Base-by-base conservation (phyloP, 2,888 invertebrate species). In the Odontomyia ornata region DNA sequence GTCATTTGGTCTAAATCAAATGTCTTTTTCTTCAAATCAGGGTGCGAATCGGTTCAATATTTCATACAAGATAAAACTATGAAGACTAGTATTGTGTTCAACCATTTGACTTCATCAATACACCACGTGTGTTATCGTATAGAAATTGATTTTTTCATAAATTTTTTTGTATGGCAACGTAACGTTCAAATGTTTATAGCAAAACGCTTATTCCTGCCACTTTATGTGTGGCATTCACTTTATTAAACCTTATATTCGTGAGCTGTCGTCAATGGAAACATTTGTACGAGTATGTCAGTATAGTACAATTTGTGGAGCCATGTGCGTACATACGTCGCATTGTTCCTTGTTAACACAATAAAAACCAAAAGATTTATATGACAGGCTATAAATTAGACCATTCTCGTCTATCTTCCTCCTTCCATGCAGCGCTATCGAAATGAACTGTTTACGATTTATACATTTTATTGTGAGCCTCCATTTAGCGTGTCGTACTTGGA, bases 301-400 rank as follows among this genome's bases (percentile, higher is more conserved):
- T 71, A 47, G 71, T 27, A 18, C 18, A 62, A 76, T 67, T 67
- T 43, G 25, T 65, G 64, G 9, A 36, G 64, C 52, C 43, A 23
- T 69, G 79, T 47, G 72, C 72, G 57, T 76, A 77, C 36, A 72
- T 76, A 57, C n/a, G n/a, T 76, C 43, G 76, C 62, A 62, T 30
- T 30, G 76, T 30, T 76, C 77, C 76, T 79, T 77, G 79, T 79
- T 79, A 77, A 73, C 75, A 77, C 75, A 75, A 77, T 75, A 77
- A 77, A 77, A 77, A 77, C 75, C 28, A 62, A 77, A 84, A 84
- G 84, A 84, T 84, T 84, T 84, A 84, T 84, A 84, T 84, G 84
- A 84, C 84, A 84, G 84, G 84, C 83, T 83, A 84, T 84, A 84
- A 84, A 84, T 84, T 83, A 84, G 81, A 81, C 81, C 77, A 57